A percentile compares a stretch with the other conserved stretches of the same genome.
Conservation (phyloP, 2,888 invertebrate species). For the Torymus texanus region DNA sequence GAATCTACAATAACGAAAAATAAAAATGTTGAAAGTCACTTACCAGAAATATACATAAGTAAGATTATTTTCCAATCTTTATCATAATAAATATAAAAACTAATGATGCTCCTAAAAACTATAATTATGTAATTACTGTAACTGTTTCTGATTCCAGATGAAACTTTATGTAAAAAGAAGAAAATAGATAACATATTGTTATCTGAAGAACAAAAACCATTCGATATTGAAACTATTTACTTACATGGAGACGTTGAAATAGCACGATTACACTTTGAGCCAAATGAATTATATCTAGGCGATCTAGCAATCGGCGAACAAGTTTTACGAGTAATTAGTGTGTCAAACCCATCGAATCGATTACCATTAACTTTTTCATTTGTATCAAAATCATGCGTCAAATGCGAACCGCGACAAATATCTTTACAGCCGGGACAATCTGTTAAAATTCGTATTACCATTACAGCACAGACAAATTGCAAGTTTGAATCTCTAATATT, state of each 20-base stretch:
- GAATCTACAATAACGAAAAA: neutral
- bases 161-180: no score
- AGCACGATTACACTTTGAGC: constrained; percentile 75
- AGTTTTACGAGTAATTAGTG: constrained; percentile 72
- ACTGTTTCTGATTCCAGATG: no score
- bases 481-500: constrained; percentile 2
- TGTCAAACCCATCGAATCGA: constrained; percentile 75
- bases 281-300: constrained; percentile 76
- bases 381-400: constrained; percentile 73
- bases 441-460: constrained; percentile 63
- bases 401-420: constrained; percentile 74
- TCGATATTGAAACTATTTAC: constrained; percentile 77
- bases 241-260: constrained; percentile 78
- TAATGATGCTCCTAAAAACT: no score
- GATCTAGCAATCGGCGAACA: constrained; percentile 73
- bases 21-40: neutral
- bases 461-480: constrained; percentile 61
- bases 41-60: neutral
- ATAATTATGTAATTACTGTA: no score
- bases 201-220: neutral
- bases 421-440: constrained; percentile 73
- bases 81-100: no score
- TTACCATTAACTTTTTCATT: constrained; percentile 75
- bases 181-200: neutral
- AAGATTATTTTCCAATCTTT: neutral